These are phyloP conservation scores for Lepeophtheirus salmonis DNA, from an alignment of 1,140 invertebrate species.

Conservation along the genomic window DNA sequence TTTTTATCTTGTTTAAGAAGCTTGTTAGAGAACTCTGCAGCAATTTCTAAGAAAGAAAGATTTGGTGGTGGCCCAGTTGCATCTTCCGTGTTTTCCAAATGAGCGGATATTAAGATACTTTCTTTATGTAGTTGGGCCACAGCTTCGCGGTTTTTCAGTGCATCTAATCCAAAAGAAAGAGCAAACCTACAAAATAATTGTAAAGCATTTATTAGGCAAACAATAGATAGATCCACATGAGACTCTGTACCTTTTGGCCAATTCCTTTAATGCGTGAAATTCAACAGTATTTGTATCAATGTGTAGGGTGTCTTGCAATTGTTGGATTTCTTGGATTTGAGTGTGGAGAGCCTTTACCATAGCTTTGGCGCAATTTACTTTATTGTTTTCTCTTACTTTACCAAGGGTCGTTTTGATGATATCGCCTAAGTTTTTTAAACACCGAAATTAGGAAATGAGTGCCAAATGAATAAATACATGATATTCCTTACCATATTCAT, in stretches of 20 bases:
- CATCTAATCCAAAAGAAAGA: constrained; percentile 89
- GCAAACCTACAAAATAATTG: constrained; percentile 64
- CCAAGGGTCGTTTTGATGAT: constrained; percentile 93
- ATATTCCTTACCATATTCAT: neutral
- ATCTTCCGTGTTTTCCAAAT: constrained; percentile 41
- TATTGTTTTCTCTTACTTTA: constrained; percentile 92
- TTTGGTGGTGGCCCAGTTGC: constrained; percentile 60
- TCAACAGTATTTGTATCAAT: constrained; percentile 51
- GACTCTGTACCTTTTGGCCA: constrained; percentile 15
- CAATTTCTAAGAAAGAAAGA: constrained; percentile 76
- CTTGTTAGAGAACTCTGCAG: constrained; percentile 89
- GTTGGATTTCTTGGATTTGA: constrained; percentile 51
- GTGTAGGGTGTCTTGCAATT: constrained; percentile 27
- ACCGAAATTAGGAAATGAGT: constrained; percentile 24
- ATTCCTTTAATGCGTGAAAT: constrained; percentile 58
- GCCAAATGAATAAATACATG: neutral
- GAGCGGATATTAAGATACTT: constrained; percentile 74
- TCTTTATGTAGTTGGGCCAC: constrained; percentile 86
- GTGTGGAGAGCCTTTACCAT: constrained; percentile 76
- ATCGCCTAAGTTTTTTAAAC: constrained; percentile 98
- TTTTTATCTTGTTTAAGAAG: constrained; percentile 87
- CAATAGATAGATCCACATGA: neutral
- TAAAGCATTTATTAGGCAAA: neutral
- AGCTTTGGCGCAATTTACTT: constrained; percentile 82
- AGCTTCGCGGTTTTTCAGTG: constrained; percentile 89